Evolutionary conservation across 2,113 vertebrate species (phyloP).

Genomic region (Malurus cyaneus): DNA sequence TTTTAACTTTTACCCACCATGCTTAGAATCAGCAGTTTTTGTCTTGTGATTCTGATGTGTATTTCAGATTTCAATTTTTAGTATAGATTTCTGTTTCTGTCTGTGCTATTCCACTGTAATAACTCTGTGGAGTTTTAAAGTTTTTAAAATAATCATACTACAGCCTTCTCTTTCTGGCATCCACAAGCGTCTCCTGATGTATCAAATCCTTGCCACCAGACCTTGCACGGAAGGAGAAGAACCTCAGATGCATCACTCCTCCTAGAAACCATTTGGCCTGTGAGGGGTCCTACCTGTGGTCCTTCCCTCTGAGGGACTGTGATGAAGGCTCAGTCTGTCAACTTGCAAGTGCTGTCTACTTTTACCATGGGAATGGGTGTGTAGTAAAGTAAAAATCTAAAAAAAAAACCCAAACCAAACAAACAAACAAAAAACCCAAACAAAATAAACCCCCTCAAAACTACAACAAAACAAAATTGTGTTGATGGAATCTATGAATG

Average conservation of each 20-base stretch:
- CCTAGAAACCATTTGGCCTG: neutral
- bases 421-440: no score
- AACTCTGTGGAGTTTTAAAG: neutral
- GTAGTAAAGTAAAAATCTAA: accelerated
- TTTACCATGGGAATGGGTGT: neutral
- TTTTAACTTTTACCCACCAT: neutral
- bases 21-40: neutral
- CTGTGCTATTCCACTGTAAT: neutral
- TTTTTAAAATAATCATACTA: neutral
- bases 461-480: no score
- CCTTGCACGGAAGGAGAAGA: no score
- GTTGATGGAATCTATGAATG: neutral
- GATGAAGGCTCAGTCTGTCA: neutral
- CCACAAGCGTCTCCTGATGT: neutral
- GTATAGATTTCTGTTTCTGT: neutral
- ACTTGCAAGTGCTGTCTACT: neutral
- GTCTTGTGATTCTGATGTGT: neutral
- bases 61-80: neutral
- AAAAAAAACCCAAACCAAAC: no score
- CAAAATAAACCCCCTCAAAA: no score
- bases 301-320: accelerated
- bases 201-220: neutral
- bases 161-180: neutral
- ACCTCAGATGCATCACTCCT: neutral
- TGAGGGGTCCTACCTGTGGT: neutral